Evolutionary conservation across 1,140 invertebrate genomes (phyloP).

Genomic region (Epicauta chinensis): DNA sequence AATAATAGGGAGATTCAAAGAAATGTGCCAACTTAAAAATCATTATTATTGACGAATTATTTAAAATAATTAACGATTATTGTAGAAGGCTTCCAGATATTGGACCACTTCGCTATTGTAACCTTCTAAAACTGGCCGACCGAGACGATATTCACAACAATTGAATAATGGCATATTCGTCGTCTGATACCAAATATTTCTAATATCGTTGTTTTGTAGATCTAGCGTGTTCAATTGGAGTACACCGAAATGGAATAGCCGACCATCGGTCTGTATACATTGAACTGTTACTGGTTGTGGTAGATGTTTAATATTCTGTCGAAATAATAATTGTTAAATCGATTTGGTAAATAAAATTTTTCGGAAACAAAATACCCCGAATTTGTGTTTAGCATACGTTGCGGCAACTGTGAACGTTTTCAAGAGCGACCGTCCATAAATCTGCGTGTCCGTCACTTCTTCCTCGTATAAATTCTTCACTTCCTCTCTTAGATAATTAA

Average conservation of each 20-base stretch:
- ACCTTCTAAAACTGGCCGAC: constrained; percentile 57
- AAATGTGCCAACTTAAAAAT: neutral
- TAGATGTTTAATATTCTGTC: constrained; percentile 57
- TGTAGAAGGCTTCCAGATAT: constrained; percentile 71
- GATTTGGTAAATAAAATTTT: neutral
- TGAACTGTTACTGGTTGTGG: constrained; percentile 76
- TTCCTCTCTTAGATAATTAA: constrained; percentile 55
- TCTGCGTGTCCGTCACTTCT: constrained; percentile 57
- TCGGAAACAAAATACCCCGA: constrained; percentile 52
- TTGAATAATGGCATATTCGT: constrained; percentile 61
- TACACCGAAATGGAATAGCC: constrained; percentile 69
- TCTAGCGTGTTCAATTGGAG: constrained; percentile 82
- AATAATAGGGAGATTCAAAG: neutral
- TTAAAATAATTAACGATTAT: constrained; percentile 41
- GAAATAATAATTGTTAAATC: constrained; percentile 29
- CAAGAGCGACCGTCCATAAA: constrained; percentile 58
- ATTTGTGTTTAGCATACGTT: constrained; percentile 61
- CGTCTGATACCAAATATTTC: constrained; percentile 74
- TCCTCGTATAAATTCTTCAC: constrained; percentile 63
- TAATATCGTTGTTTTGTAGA: constrained; percentile 54
- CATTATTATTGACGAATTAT: neutral
- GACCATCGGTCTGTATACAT: constrained; percentile 69
- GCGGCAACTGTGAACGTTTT: constrained; percentile 67
- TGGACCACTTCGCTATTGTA: constrained; percentile 75
- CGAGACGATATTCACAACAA: constrained; percentile 55